A percentile compares a stretch with the other conserved stretches of the same genome.
These are phyloP conservation scores for Centropyge bicolor DNA, from an alignment of 2,797 vertebrate genomes.

Conservation along the genomic window DNA sequence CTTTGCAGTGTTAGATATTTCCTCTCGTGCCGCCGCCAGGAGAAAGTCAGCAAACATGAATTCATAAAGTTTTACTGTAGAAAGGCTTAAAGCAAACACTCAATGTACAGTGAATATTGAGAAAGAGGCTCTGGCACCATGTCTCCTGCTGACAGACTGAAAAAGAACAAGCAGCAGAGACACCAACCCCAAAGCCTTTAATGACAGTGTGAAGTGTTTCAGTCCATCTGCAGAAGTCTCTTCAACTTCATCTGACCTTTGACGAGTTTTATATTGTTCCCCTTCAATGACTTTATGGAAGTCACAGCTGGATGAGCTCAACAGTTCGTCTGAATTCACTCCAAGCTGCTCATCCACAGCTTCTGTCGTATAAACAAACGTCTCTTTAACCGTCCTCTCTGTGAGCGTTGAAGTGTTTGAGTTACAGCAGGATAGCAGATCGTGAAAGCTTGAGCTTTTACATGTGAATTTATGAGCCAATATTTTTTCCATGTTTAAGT, in stretches of 20 bases:
- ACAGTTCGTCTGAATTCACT: slow-evolving; percentile 5
- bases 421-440: background rate
- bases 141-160: slow-evolving; percentile 9
- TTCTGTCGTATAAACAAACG: background rate
- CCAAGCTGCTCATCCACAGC: background rate
- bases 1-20: background rate
- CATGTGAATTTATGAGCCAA: slow-evolving; percentile 28
- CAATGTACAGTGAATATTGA: background rate
- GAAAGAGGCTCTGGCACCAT: background rate
- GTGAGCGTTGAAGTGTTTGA: background rate
- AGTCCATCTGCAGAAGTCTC: slow-evolving; percentile 19
- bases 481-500: slow-evolving; percentile 52
- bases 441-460: slow-evolving; percentile 6
- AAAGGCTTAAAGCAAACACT: background rate
- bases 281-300: slow-evolving; percentile 34
- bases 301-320: slow-evolving; percentile 31
- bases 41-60: background rate
- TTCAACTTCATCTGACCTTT: slow-evolving; percentile 35
- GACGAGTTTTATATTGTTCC: slow-evolving; percentile 22
- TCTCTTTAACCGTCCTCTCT: slow-evolving; percentile 1
- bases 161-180: slow-evolving; percentile 5
- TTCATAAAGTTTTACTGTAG: background rate
- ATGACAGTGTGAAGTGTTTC: slow-evolving; percentile 10
- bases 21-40: background rate
- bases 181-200: slow-evolving; percentile 12